Evolutionary conservation across 1,140 invertebrate species (phyloP).

Genomic region (Bactericera cockerelli): DNA sequence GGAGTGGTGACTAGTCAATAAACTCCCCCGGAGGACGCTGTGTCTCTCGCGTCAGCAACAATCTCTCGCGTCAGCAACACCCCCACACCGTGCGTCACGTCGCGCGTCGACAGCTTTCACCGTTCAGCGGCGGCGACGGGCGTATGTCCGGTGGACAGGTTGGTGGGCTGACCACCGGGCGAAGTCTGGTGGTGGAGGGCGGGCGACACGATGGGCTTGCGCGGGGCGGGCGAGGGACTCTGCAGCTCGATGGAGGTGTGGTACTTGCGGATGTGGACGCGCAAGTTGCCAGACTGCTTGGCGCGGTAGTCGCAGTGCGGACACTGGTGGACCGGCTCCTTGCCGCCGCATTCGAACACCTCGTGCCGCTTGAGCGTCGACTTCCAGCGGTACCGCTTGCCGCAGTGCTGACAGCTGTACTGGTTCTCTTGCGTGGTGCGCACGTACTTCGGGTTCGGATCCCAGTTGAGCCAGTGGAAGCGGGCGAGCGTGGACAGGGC

Average conservation of each 20-base stretch:
- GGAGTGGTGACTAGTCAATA: too few species aligned
- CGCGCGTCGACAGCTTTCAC: too few species aligned
- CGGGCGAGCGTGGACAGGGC: neutral
- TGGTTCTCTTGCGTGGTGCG: conserved; percentile 17
- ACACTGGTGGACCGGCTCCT: conserved; percentile 63
- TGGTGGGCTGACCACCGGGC: neutral
- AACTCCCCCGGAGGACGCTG: too few species aligned
- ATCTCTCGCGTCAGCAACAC: too few species aligned
- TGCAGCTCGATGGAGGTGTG: conserved; percentile 31
- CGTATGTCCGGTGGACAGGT: neutral
- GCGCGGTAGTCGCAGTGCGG: conserved; percentile 63
- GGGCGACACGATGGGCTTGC: neutral
- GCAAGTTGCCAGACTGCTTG: conserved; percentile 60
- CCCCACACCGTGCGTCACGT: too few species aligned
- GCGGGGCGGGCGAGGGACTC: neutral
- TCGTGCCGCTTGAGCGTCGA: conserved; percentile 64
- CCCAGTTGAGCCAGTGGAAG: conserved; percentile 14
- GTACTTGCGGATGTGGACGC: conserved; percentile 64
- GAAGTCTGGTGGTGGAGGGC: neutral
- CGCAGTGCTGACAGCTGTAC: conserved; percentile 53
- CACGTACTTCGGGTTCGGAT: conserved; percentile 20
- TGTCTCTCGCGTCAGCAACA: too few species aligned
- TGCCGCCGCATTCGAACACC: conserved; percentile 73
- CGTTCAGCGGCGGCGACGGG: neutral
- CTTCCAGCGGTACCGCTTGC: conserved; percentile 66